Base-by-base conservation (phyloP, 2,888 invertebrate genomes). In the Aquatica leii region DNA sequence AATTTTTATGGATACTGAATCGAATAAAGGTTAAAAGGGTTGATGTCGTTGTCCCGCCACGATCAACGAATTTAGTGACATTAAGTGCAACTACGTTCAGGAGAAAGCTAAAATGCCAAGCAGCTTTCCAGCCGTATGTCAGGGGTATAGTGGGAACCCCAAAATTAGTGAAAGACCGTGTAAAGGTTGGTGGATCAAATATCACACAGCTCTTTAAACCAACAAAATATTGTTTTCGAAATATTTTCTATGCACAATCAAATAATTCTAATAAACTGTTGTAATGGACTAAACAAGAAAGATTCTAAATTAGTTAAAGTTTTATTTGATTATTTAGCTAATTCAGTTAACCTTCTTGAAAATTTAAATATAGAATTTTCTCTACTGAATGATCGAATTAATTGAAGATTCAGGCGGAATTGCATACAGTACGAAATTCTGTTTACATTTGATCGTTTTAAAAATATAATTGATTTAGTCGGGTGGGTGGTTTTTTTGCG, bases 21-120 rank as follows among this genome's bases (percentile, higher is more conserved):
- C 51, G 52, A 53, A 56, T 53, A 62, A 62, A 62, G 62, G 58
- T 62, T 52, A 49, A 48, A 58, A 50, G 53, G 46, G 56, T 48
- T 48, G 57, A 35, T 52, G 49, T 58, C 57, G 40, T 54, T 51
- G 40, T 18, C 35, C 52, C 50, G 46, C 40, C 40, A 34, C 51
- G 62, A 57, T 52, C 58, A 58, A 37, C 58, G 46, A 52, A 59
- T 62, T 66, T 48, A 57, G 62, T 69, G 72, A 71, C 72, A 72
- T 71, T 72, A 65, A 54, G 12, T 24, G 6, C 64, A 54, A 62
- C 57, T 57, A 62, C 67, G 67, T 62, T 65, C 68, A 69, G 62
- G 71, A 15, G 18, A 70, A 68, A 71, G 71, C 69, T 70, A 70
- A 72, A 72, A 72, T 72, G 71, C 67, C 72, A 72, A 65, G 62